These are phyloP conservation scores for Cosmia pyralina DNA, from an alignment of 2,888 invertebrate genomes.

Conservation along the genomic window DNA sequence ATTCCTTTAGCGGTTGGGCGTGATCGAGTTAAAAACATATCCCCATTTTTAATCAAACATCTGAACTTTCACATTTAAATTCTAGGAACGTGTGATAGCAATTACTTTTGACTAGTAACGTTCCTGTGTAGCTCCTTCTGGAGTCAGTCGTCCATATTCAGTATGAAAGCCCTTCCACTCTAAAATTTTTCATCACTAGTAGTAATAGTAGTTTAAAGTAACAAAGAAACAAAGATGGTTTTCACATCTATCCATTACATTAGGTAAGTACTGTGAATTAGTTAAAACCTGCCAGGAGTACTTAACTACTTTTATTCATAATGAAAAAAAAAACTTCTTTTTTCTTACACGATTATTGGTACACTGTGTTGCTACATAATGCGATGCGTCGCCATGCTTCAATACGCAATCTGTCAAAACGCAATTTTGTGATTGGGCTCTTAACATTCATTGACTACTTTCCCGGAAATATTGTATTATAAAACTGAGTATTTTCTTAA, in stretches of 20 bases:
- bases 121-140: neutral
- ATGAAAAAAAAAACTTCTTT: neutral
- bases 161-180: neutral
- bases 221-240: neutral
- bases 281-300: neutral
- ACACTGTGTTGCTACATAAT: too few species aligned
- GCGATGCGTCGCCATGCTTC: too few species aligned
- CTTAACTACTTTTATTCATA: neutral
- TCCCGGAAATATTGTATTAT: slow-evolving; percentile 19
- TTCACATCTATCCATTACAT: neutral
- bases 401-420: too few species aligned
- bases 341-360: too few species aligned
- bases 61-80: slow-evolving; percentile 29
- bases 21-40: slow-evolving; percentile 35
- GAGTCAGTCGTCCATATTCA: slow-evolving; percentile 3
- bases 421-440: too few species aligned
- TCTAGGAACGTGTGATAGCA: slow-evolving; percentile 14
- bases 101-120: slow-evolving; percentile 14
- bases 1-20: slow-evolving; percentile 22
- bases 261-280: neutral
- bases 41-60: slow-evolving; percentile 22
- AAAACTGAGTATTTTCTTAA: slow-evolving; percentile 20
- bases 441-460: slow-evolving; percentile 8
- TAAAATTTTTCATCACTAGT: neutral
- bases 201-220: neutral